Evolutionary conservation across 2,888 invertebrate species (phyloP), one percentile per base, ranked within the genome.

Genomic region (Sialis lutaria): DNA sequence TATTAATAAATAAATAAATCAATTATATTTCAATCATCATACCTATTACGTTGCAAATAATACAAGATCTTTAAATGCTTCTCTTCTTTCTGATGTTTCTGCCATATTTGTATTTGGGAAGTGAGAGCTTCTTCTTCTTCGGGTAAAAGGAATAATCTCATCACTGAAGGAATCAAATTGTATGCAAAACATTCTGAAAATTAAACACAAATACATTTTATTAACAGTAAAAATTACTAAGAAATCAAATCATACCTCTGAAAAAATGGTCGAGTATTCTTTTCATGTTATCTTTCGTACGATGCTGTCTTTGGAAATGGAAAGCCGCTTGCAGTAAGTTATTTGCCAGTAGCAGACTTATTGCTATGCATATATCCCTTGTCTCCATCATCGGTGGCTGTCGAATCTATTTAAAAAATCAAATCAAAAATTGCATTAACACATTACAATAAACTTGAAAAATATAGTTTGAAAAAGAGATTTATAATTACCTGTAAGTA

Each of bases 1-100:
- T 8, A 34, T 34, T 9, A 34, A 35, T 35, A 9, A 35, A 10
- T 10, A n/a, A 35, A 6, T 40, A 70, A 54, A 44, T 30, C 39
- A 30, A 7, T 39, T 10, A 33, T 8, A 13, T 44, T 41, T 43
- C 46, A 35, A 42, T 43, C 40, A 10, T 47, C 46, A 50, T 60
- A 65, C 52, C 64, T 60, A 1, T 57, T 69, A 56, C 76, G 70
- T 54, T 78, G 73, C 44, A 86, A 64, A 55, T 79, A 80, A 58
- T 82, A 83, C 62, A 82, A 72, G 42, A 85, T 70, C 31, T 81
- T 68, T 43, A 83, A 68, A 54, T 86, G 82, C 1, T 77, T 73
- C 0, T 73, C 71, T 35, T 73, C 6, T 47, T 35, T 70, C 0
- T 71, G 60, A 50, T 75, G 74, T n/a, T 71, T 67, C 50, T 76